phyloP scores from a whole-genome alignment of 2,113 vertebrate species.

The Merops nubicus region DNA sequence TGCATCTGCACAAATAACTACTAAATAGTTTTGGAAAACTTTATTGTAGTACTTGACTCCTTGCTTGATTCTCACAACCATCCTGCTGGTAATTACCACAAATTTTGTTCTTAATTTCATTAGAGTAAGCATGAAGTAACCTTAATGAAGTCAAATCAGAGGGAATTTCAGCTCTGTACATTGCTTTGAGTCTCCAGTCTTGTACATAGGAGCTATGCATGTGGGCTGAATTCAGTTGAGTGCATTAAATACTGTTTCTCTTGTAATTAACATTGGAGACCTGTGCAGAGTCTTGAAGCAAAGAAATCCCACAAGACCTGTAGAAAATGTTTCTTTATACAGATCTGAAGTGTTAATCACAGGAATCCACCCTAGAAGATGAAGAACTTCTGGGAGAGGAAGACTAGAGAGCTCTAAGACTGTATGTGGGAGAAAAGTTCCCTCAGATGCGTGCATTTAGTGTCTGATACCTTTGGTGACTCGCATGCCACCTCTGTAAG shows the following conservation, averaged over 20 bases:
- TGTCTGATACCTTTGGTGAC: neutral
- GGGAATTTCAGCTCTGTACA: neutral
- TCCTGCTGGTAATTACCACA: neutral
- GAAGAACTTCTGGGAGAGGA: neutral
- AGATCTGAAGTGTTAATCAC: neutral
- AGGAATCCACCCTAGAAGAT: neutral
- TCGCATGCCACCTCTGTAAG: neutral
- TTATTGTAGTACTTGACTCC: neutral
- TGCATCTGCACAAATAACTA: neutral
- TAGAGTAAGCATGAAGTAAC: neutral
- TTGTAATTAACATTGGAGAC: constrained; percentile 17
- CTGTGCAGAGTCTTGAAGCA: neutral
- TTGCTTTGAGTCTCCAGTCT: neutral
- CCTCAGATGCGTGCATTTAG: neutral
- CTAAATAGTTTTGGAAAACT: neutral
- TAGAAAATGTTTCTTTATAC: neutral
- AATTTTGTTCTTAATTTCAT: neutral
- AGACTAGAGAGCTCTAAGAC: neutral
- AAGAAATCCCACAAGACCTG: neutral
- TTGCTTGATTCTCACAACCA: neutral
- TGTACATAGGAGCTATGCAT: neutral
- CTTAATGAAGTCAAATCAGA: neutral
- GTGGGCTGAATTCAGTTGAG: neutral
- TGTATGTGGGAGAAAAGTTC: neutral
- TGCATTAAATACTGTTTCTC: neutral